These are phyloP conservation scores for Hemibagrus wyckioides DNA, from an alignment of 2,113 vertebrate genomes.

Conservation along the genomic window DNA sequence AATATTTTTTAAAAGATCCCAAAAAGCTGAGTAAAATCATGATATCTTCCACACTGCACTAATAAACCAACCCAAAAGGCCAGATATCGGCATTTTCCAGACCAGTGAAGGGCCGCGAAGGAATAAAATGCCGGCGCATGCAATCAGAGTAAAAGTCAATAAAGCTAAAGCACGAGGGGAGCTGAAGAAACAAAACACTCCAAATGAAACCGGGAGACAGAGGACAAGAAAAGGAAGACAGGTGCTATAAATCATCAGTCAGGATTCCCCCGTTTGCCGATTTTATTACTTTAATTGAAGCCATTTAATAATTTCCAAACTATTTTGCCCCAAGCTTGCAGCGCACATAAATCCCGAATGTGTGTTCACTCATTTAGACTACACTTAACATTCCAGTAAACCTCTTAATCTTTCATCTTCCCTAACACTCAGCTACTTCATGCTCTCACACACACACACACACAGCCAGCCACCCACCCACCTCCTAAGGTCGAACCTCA, in stretches of 20 bases:
- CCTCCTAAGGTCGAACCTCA: not conserved
- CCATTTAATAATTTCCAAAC: constrained; percentile 57
- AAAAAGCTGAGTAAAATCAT: constrained; percentile 15
- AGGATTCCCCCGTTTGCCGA: constrained; percentile 14
- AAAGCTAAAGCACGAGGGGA: constrained; percentile 32
- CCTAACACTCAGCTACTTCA: not conserved
- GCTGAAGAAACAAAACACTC: not conserved
- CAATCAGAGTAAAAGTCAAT: constrained; percentile 54
- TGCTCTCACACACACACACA: constrained; percentile 11
- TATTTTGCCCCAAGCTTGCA: constrained; percentile 42
- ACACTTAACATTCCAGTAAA: constrained; percentile 46
- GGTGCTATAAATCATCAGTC: constrained; percentile 27
- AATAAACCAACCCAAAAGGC: constrained; percentile 24
- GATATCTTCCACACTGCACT: not conserved
- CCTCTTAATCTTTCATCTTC: constrained; percentile 40
- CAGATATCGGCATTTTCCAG: constrained; percentile 11
- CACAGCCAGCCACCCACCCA: constrained; percentile 1
- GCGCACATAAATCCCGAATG: constrained; percentile 39
- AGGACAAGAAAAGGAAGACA: not conserved
- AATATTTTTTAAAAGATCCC: constrained; percentile 24
- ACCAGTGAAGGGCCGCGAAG: not conserved
- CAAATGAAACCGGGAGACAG: not conserved
- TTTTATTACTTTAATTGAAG: constrained; percentile 55
- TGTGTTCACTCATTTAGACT: constrained; percentile 36
- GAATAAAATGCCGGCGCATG: constrained; percentile 12